Evolutionary conservation across 2,797 vertebrate genomes (phyloP), one percentile per base, ranked within the genome.

Genomic region (Brotula barbata): DNA sequence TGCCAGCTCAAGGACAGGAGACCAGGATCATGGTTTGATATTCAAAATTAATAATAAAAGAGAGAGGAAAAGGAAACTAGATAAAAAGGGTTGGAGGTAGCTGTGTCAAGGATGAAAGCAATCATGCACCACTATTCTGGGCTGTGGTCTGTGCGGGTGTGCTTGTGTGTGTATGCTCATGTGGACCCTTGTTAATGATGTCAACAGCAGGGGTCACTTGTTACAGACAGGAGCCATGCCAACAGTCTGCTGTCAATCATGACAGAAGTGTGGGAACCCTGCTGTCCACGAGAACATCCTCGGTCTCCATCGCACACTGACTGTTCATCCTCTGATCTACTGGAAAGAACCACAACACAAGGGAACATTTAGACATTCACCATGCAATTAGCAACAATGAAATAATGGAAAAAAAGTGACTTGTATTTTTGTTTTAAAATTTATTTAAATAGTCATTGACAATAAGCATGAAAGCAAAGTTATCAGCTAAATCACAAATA

Each of bases 1-100:
- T 58, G 69, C 80, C 57, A 76, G 68, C 75, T 87, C 85, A 89
- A 91, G 90, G 90, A 89, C 86, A 84, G 67, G 72, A 88, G 84
- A 85, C 78, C 74, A 36, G 75, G 64, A 72, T 81, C 45, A 46
- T 12, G 51, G 73, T 77, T 88, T 84, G 80, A 81, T 87, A 89
- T 89, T 86, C 77, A 71, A 85, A 75, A 86, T 85, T 68, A 88
- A 89, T 87, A 88, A 84, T 80, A 72, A 58, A 58, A 81, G 64
- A 71, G 65, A 73, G 42, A 71, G 44, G 57, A 64, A 67, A 54
- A 76, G 48, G 61, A 41, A 69, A 77, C 59, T 36, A 78, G 80
- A 88, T 86, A 78, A 85, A 89, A 83, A 79, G 68, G 59, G 62
- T 46, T 65, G 65, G 68, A 74, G 81, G 85, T 74, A 82, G 81